These are phyloP conservation scores for Poeciliopsis paucimaculata DNA, from an alignment of 2,797 vertebrate genomes.

Conservation along the genomic window DNA sequence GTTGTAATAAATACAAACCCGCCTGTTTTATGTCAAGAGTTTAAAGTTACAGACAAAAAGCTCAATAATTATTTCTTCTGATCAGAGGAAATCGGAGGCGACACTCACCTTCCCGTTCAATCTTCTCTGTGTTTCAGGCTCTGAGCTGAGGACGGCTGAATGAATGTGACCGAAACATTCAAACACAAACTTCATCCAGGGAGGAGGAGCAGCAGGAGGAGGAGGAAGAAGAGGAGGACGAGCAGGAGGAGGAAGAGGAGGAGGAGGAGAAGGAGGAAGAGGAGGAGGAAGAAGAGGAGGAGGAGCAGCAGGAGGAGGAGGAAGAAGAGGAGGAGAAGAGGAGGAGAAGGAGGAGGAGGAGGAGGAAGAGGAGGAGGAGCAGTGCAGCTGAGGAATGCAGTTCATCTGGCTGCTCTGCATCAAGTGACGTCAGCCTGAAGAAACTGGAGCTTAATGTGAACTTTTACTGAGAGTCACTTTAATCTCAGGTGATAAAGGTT, in stretches of 20 bases:
- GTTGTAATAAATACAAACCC: not conserved
- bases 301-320: slow-evolving; percentile 29
- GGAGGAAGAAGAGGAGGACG: slow-evolving; percentile 59
- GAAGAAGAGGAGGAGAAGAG: slow-evolving; percentile 25
- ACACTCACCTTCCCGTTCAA: slow-evolving; percentile 45
- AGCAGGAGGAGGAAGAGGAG: slow-evolving; percentile 21
- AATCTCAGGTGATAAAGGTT: not conserved
- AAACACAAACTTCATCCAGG: slow-evolving; percentile 4
- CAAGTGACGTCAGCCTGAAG: slow-evolving; percentile 32
- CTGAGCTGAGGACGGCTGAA: slow-evolving; percentile 9
- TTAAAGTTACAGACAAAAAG: not conserved
- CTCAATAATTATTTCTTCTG: not conserved
- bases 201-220: slow-evolving; percentile 32
- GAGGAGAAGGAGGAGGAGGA: slow-evolving; percentile 39
- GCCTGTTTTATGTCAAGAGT: not conserved
- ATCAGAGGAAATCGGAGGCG: not conserved
- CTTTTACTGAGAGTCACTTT: not conserved
- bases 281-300: not conserved
- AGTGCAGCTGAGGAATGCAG: slow-evolving; percentile 60
- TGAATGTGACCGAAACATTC: slow-evolving; percentile 12
- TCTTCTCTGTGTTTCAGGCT: slow-evolving; percentile 8
- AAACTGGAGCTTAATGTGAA: not conserved
- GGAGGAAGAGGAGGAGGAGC: slow-evolving; percentile 12
- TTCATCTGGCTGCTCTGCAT: slow-evolving; percentile 37
- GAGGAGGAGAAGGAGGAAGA: slow-evolving; percentile 40